phyloP scores from a whole-genome alignment of 2,113 vertebrate genomes.

The Tachysurus fulvidraco region DNA sequence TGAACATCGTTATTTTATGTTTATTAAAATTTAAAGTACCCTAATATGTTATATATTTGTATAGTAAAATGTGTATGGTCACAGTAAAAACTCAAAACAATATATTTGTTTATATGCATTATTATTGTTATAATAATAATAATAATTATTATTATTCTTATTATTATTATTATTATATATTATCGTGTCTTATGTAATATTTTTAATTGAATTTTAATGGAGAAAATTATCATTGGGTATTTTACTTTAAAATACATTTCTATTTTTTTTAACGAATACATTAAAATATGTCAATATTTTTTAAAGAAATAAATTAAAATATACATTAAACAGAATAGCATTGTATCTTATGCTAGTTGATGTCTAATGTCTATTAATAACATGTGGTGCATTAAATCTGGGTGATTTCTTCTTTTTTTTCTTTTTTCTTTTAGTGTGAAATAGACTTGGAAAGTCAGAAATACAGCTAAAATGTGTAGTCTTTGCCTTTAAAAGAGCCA shows the following conservation, averaged over 20 bases:
- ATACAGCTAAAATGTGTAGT: background rate
- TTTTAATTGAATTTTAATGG: too few relatives aligned
- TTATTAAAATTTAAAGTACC: background rate
- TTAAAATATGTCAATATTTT: too few relatives aligned
- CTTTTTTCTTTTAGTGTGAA: background rate
- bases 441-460: background rate
- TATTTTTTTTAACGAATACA: too few relatives aligned
- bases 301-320: background rate
- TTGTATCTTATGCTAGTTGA: background rate
- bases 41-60: background rate
- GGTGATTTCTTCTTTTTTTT: background rate
- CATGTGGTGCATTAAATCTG: background rate
- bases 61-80: too few relatives aligned
- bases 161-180: background rate
- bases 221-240: too few relatives aligned
- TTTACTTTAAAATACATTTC: background rate
- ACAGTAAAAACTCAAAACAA: too few relatives aligned
- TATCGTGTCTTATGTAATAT: background rate
- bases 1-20: background rate
- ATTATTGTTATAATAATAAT: too few relatives aligned
- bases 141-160: background rate
- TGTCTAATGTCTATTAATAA: background rate
- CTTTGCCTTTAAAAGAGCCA: background rate
- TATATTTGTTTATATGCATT: background rate
- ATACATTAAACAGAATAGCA: background rate